Conservation (phyloP, 92 coral and sea anemone genomes). For the Ricordea florida region DNA sequence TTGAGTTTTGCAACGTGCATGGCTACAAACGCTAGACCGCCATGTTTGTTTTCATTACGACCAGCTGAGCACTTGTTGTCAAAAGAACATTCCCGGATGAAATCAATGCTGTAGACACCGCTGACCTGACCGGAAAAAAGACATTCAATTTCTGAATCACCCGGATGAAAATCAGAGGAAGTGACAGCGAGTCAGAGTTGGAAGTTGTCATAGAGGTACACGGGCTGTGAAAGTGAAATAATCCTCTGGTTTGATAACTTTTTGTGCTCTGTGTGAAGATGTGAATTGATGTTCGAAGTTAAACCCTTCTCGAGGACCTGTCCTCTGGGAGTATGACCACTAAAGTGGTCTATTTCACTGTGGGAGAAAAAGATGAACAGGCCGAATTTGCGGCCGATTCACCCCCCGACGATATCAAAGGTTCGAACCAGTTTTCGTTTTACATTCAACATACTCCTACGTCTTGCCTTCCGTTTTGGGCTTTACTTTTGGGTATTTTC, state of each 20-base stretch:
- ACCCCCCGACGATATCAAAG: conserved; percentile 85
- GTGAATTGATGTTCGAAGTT: background rate
- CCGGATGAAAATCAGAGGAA: conserved; percentile 28
- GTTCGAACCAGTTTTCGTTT: background rate
- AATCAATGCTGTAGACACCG: background rate
- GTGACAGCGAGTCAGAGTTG: background rate
- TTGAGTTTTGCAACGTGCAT: no score
- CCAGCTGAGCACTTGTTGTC: conserved; percentile 30
- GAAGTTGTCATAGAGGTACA: no score
- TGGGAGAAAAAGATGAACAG: conserved; percentile 80
- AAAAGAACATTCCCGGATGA: background rate
- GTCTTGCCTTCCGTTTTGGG: no score
- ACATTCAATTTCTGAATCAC: no score
- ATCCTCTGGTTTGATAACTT: background rate
- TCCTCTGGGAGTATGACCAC: conserved; percentile 65
- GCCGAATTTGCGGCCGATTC: conserved; percentile 78
- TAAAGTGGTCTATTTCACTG: conserved; percentile 82
- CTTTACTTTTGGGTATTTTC: no score
- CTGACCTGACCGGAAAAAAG: background rate
- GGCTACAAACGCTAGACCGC: no score
- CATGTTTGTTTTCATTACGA: conserved; percentile 10
- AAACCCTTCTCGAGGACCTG: conserved; percentile 11
- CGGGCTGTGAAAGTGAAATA: no score
- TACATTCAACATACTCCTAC: background rate
- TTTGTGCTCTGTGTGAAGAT: background rate